Base-by-base conservation (phyloP, 2,113 vertebrate genomes). In the Coptodon rendalli region DNA sequence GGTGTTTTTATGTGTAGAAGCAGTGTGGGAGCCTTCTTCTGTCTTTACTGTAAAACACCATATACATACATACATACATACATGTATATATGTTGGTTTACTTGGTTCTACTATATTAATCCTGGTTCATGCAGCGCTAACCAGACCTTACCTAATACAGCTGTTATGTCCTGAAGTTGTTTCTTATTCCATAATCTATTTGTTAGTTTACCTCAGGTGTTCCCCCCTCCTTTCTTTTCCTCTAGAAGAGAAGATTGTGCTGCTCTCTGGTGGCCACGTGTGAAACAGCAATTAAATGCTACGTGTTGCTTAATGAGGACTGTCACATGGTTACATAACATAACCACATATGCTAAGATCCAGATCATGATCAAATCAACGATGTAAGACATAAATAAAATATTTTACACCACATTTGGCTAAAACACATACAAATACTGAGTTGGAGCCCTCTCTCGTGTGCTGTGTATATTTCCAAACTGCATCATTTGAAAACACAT, bases 241-340 rank as follows among this genome's bases (percentile, higher is more conserved):
- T 57, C 11, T 61, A 6, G 9, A 54, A 24, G 34, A 56, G 19
- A 14, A 19, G 11, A 17, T 24, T 16, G 14, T 9, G 13, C 84
- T 92, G 86, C 87, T 79, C 56, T 53, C 94, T 91, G 27, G 22
- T 90, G 94, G 89, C 13, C 27, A 27, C 43, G 8, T 22, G 9
- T 54, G 2, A 53, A 48, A 63, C 7, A 11, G 29, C 53, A 85
- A 9, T 2, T 50, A 24, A 4, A 34, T 22, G 13, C 24, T 48
- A 10, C 16, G 9, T 31, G 38, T 45, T 57, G 5, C 6, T 78
- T 53, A 10, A 24, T 36, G 6, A 52, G 14, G 5, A 22, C 16
- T 71, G 17, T 57, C 14, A 38, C 34, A 31, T 8, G 5, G n/a
- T 50, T 10, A 76, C 50, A 43, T 53, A 24, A 36, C 19, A 50